Base-by-base conservation (phyloP, 2,113 vertebrate genomes). In the Datnioides undecimradiatus region DNA sequence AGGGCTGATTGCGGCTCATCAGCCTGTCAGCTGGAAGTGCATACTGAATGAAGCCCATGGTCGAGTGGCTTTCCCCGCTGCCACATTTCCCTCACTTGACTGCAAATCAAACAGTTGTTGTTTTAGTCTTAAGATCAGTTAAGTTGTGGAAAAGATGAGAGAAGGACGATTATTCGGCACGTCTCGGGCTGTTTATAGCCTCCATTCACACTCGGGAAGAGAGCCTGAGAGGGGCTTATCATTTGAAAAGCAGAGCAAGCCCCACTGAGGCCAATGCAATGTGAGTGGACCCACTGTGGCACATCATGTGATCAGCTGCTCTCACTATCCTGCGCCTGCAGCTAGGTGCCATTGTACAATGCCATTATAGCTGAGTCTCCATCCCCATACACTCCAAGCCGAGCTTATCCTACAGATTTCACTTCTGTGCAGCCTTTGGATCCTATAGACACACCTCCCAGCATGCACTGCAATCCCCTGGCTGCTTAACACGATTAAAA, bases 1-100 rank as follows among this genome's bases (percentile, higher is more conserved):
- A 63, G 54, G 66, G 55, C 62, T 87, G 90, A 85, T 86, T 89
- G 79, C 68, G 13, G 76, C 85, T 89, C 87, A 86, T 84, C 84
- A 90, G 67, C 51, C 55, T 65, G 66, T 81, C 83, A 85, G 87
- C 83, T 79, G 73, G 84, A 87, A 31, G 73, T 27, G 27, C 31
- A 75, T 34, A 34, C 34, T 68, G 76, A 80, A 57, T n/a, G 55
- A 4, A 72, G 79, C 49, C 33, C 72, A 40, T 27, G 64, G 63
- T 82, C 36, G 27, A 89, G 83, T 71, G 79, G 51, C 48, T 81
- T 83, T 73, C 76, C 59, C 64, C 1, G 1, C 73, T 67, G 79
- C 57, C 71, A 40, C 80, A 34, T 82, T 85, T 76, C 57, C 73
- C 63, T 76, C 75, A 76, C 79, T 83, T 25, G 21, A 80, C 78